Evolutionary conservation across 2,888 invertebrate species (phyloP).

Genomic region (Drosophila stalkeri): DNA sequence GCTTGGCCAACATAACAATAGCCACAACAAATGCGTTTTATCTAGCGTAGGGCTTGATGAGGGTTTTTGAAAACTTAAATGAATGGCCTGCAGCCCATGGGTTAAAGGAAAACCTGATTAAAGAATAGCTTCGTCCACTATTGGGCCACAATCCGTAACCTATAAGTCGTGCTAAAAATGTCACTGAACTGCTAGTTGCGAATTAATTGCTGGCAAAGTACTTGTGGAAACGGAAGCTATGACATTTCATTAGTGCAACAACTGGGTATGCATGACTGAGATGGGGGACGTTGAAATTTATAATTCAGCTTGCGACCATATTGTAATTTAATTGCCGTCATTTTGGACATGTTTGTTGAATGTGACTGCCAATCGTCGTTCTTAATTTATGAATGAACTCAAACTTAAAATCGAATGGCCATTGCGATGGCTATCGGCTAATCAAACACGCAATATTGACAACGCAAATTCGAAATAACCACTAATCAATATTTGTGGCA

Average conservation of each 20-base stretch:
- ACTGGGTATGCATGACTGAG: background rate
- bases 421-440: slow-evolving; percentile 27
- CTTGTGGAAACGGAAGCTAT: slow-evolving; percentile 43
- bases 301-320: slow-evolving; percentile 57
- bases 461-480: slow-evolving; percentile 28
- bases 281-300: background rate
- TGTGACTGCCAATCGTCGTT: slow-evolving; percentile 8
- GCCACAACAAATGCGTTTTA: slow-evolving; percentile 14
- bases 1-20: slow-evolving; percentile 16
- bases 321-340: slow-evolving; percentile 70
- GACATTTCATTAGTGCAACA: slow-evolving; percentile 19
- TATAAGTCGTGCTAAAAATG: slow-evolving; percentile 21
- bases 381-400: slow-evolving; percentile 59
- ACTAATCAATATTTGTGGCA: slow-evolving; percentile 68
- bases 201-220: slow-evolving; percentile 55
- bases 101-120: background rate
- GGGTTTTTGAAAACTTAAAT: slow-evolving; percentile 23
- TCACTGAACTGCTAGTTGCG: slow-evolving; percentile 28
- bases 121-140: slow-evolving; percentile 13
- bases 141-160: slow-evolving; percentile 8
- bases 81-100: slow-evolving; percentile 19
- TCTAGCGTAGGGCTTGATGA: background rate
- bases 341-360: slow-evolving; percentile 34
- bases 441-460: slow-evolving; percentile 45
- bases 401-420: slow-evolving; percentile 23